phyloP scores from a whole-genome alignment of 2,888 invertebrate species.

The Pemphredon lugubris region DNA sequence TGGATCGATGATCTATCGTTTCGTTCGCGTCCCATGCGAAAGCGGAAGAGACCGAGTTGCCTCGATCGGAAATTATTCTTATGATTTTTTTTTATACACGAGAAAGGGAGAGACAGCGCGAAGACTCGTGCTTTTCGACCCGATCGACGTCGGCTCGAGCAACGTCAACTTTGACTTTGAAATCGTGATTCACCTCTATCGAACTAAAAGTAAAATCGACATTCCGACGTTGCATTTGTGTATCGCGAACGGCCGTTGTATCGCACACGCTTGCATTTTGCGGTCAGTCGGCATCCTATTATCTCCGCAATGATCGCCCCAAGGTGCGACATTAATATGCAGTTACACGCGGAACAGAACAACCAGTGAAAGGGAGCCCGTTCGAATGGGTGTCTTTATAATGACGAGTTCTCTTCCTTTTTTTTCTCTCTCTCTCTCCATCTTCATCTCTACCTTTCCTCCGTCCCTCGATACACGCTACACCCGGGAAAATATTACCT shows the following conservation, averaged over 20 bases:
- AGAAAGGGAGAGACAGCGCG: too few species aligned
- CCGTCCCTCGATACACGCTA: too few species aligned
- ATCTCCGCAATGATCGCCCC: conserved; percentile 51
- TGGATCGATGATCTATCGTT: conserved; percentile 34
- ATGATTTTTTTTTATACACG: too few species aligned
- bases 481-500: too few species aligned
- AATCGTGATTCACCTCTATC: too few species aligned
- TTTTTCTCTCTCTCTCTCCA: background rate
- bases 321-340: conserved; percentile 50
- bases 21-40: conserved; percentile 10
- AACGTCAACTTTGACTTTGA: too few species aligned
- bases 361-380: conserved; percentile 44
- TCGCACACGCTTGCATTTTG: conserved; percentile 2
- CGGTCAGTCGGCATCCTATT: conserved; percentile 32
- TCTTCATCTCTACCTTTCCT: too few species aligned
- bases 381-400: conserved; percentile 14
- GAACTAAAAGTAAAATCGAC: too few species aligned
- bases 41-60: too few species aligned
- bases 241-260: background rate
- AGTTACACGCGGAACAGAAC: conserved; percentile 28
- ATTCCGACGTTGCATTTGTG: background rate
- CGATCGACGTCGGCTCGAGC: background rate
- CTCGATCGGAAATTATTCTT: too few species aligned
- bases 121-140: background rate
- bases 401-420: conserved; percentile 14